phyloP scores from a whole-genome alignment of 2,113 vertebrate genomes.

The Coptodon rendalli region DNA sequence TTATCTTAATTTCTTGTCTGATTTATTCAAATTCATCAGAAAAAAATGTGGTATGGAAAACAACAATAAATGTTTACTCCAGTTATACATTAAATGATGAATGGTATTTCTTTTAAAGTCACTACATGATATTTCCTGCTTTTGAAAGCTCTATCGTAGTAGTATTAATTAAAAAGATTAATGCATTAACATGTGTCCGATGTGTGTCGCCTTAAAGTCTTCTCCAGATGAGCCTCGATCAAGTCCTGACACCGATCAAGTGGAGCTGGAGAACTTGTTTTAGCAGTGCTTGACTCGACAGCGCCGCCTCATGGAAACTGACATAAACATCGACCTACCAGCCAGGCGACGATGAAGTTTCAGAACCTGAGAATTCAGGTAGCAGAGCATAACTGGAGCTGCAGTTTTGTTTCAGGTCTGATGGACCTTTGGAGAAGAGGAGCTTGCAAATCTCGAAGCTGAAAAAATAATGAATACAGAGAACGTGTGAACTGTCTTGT shows the following conservation, averaged over 20 bases:
- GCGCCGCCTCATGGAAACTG: constrained; percentile 70
- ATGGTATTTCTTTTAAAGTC: not conserved
- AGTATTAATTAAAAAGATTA: not conserved
- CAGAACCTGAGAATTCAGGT: constrained; percentile 69
- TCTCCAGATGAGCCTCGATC: not conserved
- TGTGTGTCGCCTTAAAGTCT: not conserved
- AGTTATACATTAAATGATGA: not conserved
- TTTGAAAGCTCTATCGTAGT: not conserved
- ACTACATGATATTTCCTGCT: not conserved
- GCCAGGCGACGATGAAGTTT: constrained; percentile 89
- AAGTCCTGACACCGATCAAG: not conserved
- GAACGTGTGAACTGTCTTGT: not conserved
- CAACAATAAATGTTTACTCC: not conserved
- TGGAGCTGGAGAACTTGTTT: not conserved
- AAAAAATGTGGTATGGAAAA: not conserved
- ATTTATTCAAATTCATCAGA: not conserved
- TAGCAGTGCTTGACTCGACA: constrained; percentile 40
- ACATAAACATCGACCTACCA: constrained; percentile 70
- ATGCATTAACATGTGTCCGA: not conserved
- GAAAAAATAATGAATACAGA: not conserved
- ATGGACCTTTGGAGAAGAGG: not conserved
- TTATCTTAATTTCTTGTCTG: not conserved
- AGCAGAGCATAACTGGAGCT: constrained; percentile 73
- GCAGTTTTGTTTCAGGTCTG: not conserved
- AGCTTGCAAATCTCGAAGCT: not conserved